Evolutionary conservation across 1,140 invertebrate species (phyloP).

Genomic region (Contarinia nasturtii): DNA sequence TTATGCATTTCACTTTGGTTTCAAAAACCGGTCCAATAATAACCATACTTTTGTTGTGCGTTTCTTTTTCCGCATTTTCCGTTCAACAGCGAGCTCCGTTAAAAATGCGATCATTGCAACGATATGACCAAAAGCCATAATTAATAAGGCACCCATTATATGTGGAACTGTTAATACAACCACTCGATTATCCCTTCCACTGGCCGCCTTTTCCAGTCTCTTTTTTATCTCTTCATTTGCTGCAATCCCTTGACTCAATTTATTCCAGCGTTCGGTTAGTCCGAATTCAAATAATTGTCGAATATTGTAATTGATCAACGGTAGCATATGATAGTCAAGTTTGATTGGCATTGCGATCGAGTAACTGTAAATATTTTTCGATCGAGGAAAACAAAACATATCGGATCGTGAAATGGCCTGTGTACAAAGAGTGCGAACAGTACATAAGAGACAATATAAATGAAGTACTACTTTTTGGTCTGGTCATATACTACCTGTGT

Average conservation of each 20-base stretch:
- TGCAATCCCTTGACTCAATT: neutral
- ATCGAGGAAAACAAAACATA: slow-evolving; percentile 2
- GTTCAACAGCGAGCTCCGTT: neutral
- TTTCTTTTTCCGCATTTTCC: neutral
- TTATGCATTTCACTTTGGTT: no score
- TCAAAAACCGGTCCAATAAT: no score
- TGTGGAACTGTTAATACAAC: neutral
- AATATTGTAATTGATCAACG: slow-evolving; percentile 1
- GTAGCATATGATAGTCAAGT: slow-evolving; percentile 2
- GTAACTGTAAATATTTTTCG: slow-evolving; percentile 2
- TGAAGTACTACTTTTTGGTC: no score
- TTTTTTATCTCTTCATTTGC: neutral
- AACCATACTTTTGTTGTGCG: no score
- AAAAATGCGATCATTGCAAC: neutral
- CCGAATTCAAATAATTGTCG: slow-evolving; percentile 1
- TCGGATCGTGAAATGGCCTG: neutral
- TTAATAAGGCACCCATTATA: slow-evolving; percentile 1
- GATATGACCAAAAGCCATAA: neutral
- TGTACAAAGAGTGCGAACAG: no score
- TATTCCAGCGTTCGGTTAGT: neutral
- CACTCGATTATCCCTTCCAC: neutral
- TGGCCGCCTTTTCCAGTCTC: neutral
- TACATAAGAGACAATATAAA: no score
- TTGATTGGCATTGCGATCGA: slow-evolving; percentile 1
- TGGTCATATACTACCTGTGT: no score